A percentile compares a stretch with the other conserved stretches of the same genome.
Conservation (phyloP, 1,140 invertebrate species). For the Bombus huntii region DNA sequence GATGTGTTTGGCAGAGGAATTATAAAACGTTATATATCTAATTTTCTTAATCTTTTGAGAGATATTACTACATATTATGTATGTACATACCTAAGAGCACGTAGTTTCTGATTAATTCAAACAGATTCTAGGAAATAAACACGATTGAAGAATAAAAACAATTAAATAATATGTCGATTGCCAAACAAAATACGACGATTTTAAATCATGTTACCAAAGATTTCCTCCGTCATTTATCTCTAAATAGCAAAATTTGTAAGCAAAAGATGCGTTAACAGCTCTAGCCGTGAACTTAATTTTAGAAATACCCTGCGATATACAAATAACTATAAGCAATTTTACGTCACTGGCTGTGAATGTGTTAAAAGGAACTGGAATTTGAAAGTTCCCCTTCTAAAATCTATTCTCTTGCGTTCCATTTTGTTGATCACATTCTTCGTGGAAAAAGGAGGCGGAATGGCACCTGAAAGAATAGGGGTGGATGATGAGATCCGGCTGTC, state of each 20-base stretch:
- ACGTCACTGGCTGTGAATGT: not conserved
- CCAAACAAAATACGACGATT: not conserved
- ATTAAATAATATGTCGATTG: not conserved
- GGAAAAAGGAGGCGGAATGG: not conserved
- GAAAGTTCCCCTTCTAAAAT: not conserved
- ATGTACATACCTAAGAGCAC: too few relatives aligned
- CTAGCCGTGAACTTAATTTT: not conserved
- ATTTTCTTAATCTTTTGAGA: too few relatives aligned
- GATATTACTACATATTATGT: too few relatives aligned
- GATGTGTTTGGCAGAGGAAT: too few relatives aligned
- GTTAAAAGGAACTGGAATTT: not conserved
- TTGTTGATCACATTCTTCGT: not conserved
- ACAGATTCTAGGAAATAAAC: too few relatives aligned
- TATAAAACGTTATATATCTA: too few relatives aligned
- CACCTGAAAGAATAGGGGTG: not conserved
- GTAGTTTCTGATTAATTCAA: too few relatives aligned
- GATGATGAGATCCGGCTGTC: not conserved
- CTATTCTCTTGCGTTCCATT: not conserved
- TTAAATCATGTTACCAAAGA: not conserved
- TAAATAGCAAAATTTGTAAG: not conserved
- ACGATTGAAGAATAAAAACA: not conserved
- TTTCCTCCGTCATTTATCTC: not conserved
- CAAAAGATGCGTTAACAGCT: not conserved
- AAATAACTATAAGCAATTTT: not conserved
- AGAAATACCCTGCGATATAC: not conserved